A percentile compares a stretch with the other conserved stretches of the same genome.
Evolutionary conservation across 2,888 invertebrate species (phyloP).

Genomic region (Acleris laterana): DNA sequence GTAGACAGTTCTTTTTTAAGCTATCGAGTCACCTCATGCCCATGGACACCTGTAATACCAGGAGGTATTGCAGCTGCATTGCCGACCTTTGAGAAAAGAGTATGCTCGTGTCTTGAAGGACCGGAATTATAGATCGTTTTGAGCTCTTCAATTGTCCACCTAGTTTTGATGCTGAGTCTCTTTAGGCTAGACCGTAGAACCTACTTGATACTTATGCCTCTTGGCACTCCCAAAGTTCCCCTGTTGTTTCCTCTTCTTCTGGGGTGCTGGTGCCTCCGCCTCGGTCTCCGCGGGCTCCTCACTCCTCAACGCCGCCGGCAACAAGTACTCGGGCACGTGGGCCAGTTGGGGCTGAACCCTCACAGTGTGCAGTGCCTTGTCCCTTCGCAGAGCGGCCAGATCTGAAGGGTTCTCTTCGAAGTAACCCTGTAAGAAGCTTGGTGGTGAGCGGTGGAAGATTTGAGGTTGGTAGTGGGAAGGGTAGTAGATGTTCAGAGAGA

Average conservation of each 20-base stretch:
- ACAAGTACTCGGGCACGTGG: conserved; percentile 96
- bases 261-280: conserved; percentile 44
- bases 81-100: too few species aligned
- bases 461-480: neutral
- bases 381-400: conserved; percentile 92
- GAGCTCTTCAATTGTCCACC: too few species aligned
- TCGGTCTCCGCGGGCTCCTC: conserved; percentile 57
- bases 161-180: too few species aligned
- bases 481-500: conserved; percentile 68
- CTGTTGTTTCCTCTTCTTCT: conserved; percentile 62
- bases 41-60: too few species aligned
- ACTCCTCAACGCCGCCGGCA: conserved; percentile 90
- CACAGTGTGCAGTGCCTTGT: conserved; percentile 91
- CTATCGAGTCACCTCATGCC: too few species aligned
- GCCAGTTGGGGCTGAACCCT: conserved; percentile 92
- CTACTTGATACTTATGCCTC: conserved; percentile 75
- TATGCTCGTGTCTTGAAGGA: too few species aligned
- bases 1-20: too few species aligned
- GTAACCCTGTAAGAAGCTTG: conserved; percentile 85
- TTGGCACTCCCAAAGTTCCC: conserved; percentile 65
- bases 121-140: too few species aligned
- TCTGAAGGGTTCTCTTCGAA: conserved; percentile 97
- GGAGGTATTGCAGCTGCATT: too few species aligned
- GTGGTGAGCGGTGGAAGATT: too few species aligned
- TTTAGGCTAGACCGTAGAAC: neutral